Evolutionary conservation across 2,888 invertebrate species (phyloP).

Genomic region (Eucera pruinosa): DNA sequence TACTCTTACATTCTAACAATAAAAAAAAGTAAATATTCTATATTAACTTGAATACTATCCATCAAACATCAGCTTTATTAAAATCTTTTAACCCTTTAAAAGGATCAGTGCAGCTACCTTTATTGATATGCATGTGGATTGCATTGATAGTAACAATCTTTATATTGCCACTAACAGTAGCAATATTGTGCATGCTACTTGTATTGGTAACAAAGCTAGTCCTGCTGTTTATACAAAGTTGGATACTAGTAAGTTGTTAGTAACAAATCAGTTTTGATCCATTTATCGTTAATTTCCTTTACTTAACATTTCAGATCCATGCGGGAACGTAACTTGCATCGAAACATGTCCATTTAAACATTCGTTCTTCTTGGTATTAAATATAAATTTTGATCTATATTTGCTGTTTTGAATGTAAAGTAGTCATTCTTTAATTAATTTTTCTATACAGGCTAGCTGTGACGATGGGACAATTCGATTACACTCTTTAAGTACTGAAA

Average conservation of each 20-base stretch:
- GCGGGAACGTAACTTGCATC: conserved; percentile 83
- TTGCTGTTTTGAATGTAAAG: neutral
- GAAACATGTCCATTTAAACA: conserved; percentile 85
- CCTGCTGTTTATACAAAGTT: conserved; percentile 74
- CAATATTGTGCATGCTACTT: conserved; percentile 83
- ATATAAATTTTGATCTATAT: conserved; percentile 43
- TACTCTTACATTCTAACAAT: conserved; percentile 66
- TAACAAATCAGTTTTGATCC: neutral
- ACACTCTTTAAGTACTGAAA: conserved; percentile 83
- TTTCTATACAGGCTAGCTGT: conserved; percentile 85
- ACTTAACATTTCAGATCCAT: conserved; percentile 71
- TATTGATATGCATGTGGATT: conserved; percentile 84
- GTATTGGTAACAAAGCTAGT: conserved; percentile 77
- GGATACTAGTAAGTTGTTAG: conserved; percentile 72
- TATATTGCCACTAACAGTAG: conserved; percentile 85
- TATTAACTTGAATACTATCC: neutral
- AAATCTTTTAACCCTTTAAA: conserved; percentile 24
- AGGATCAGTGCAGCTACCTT: conserved; percentile 64
- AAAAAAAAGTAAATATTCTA: conserved; percentile 59
- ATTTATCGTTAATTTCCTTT: conserved; percentile 18
- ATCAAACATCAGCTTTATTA: conserved; percentile 3
- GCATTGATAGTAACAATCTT: conserved; percentile 83
- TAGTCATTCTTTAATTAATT: too few relatives aligned
- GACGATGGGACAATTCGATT: conserved; percentile 85
- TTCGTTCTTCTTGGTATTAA: conserved; percentile 85